Evolutionary conservation across 2,888 invertebrate genomes (phyloP), one percentile per base, ranked within the genome.

Genomic region (Lutraria lutraria): DNA sequence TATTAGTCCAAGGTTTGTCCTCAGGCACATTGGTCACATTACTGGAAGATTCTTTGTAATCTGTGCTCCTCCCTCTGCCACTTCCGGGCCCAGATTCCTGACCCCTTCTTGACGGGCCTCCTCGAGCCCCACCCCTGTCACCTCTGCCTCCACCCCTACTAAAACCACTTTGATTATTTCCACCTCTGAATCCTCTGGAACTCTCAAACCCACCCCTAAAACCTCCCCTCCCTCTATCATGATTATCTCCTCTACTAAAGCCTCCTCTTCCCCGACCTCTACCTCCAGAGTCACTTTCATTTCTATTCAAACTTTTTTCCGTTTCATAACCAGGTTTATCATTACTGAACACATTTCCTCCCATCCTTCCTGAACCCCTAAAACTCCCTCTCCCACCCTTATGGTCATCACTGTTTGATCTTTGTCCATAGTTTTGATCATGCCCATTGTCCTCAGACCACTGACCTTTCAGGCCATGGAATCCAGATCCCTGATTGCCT

Each of bases 91-190:
- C 81, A 54, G 56, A 81, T 79, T 88, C 88, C 85, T 83, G 63
- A 19, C 53, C n/a, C 76, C n/a, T 53, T 68, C 60, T 15, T 56
- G 56, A 25, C 21, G 21, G 16, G 76, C 34, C 76, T 4, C 76
- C 76, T 31, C 76, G 76, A 76, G 16, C 21, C 52, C 81, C 81
- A n/a, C 81, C 54, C 15, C 79, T 52, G 21, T 34, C 79, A 6
- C 79, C 79, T 79, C 63, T 43, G 25, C 53, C 52, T 72, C 81
- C 68, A 76, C 87, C 87, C 29, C 87, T 83, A 15, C 82, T 79
- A 79, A 83, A 83, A 25, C 86, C 83, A 29, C 90, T 81, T 10
- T 86, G 60, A 56, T 76, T 85, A 31, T 87, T 81, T 21, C 87
- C 82, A 60, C 76, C 85, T 21, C 88, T 81, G 63, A 53, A 52